Evolutionary conservation across 92 coral and sea anemone species (phyloP), one percentile per base, ranked within the genome.

Genomic region (Paragorgia papillata): DNA sequence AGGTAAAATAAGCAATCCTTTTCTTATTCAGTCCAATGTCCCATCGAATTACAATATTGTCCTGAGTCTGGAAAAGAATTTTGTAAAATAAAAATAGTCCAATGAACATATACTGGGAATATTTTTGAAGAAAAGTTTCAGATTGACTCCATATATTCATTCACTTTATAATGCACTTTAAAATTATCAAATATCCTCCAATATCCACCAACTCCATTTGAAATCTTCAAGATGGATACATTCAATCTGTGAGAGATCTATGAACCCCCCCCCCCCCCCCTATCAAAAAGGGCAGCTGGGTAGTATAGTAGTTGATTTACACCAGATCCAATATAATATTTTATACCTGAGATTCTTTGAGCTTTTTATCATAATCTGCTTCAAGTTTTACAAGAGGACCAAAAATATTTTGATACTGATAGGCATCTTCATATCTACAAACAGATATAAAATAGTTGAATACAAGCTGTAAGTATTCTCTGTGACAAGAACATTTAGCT

Each of bases 311-410:
- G n/a, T n/a, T n/a, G n/a, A n/a, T n/a, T n/a, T n/a, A n/a, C n/a
- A n/a, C n/a, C n/a, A n/a, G n/a, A n/a, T n/a, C n/a, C n/a, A n/a
- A n/a, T n/a, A n/a, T n/a, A n/a, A n/a, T n/a, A n/a, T n/a, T n/a
- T n/a, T 37, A 25, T 75, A 92, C 97, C 99, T 91, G 99, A 20
- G 99, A 95, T 73, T 95, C 99, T 31, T 95, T 95, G 49, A 94
- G 95, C 83, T 90, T 94, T 87, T 91, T 94, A 75, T 94, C 98
- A 85, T 94, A 94, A 64, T 94, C 98, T 19, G 98, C 98, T 73
- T 94, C 98, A 51, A 90, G 87, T 64, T 94, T 94, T 9, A 94
- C 98, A 34, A 94, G 91, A 59, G 98, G 98, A 61, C 98, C 98
- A 94, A 94, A 94, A 56, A 90, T 90, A 69, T 94, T 94, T 76